Percentiles rank a stretch among this genome's conserved stretches.
Evolutionary conservation across 2,888 invertebrate species (phyloP).

Genomic region (Venusia cambrica): DNA sequence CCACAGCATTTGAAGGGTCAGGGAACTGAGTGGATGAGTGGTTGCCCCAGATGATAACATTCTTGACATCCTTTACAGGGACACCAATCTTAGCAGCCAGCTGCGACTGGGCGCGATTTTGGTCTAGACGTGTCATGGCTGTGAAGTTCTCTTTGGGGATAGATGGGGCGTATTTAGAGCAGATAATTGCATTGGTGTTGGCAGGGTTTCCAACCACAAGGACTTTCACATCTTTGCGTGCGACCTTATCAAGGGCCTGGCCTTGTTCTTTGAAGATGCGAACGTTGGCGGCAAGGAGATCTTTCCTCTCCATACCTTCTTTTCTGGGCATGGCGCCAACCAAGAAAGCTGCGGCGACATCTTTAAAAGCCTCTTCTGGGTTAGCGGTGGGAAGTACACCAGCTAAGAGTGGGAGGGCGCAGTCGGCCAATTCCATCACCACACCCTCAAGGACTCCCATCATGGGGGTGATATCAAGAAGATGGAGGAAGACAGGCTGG

Average conservation of each 20-base stretch:
- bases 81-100: constrained; percentile 86
- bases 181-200: constrained; percentile 98
- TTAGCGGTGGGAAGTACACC: constrained; percentile 93
- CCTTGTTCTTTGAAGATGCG: constrained; percentile 99
- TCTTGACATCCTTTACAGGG: constrained; percentile 88
- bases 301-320: constrained; percentile 98
- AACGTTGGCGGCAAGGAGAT: constrained; percentile 97
- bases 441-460: constrained; percentile 98
- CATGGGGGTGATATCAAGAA: constrained; percentile 97
- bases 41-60: constrained; percentile 99
- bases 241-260: constrained; percentile 93
- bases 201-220: constrained; percentile 99
- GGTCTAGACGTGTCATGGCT: constrained; percentile 98
- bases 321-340: constrained; percentile 99
- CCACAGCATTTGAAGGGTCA: constrained; percentile 89
- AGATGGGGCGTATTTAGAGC: constrained; percentile 96
- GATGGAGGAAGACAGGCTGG: constrained; percentile 92
- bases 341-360: constrained; percentile 96
- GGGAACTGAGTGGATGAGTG: constrained; percentile 99
- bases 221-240: constrained; percentile 95
- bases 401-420: constrained; percentile 93
- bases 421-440: constrained; percentile 98
- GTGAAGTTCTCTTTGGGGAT: constrained; percentile 98
- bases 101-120: constrained; percentile 97
- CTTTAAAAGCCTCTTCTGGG: constrained; percentile 95